Conservation (phyloP, 2,797 vertebrate species). For the Acanthornis magna region DNA sequence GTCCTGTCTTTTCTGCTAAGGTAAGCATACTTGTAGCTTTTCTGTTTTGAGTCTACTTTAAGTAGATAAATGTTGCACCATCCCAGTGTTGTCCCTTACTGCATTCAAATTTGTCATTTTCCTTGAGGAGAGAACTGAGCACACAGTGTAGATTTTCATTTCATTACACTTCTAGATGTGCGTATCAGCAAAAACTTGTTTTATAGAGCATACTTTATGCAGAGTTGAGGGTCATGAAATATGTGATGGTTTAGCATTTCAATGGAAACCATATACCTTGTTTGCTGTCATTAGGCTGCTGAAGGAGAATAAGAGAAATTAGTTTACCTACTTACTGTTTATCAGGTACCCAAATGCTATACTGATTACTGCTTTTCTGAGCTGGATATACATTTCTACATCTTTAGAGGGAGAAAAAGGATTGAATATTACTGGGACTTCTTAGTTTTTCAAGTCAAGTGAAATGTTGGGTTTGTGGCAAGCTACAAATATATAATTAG, state of each 20-base stretch:
- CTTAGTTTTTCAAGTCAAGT: neutral
- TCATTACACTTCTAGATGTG: neutral
- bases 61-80: neutral
- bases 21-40: neutral
- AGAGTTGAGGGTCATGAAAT: conserved; percentile 1
- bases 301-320: conserved; percentile 12
- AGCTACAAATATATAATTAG: neutral
- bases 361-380: neutral
- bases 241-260: conserved; percentile 17
- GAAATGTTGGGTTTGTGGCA: neutral
- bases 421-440: neutral
- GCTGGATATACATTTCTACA: neutral
- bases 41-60: neutral
- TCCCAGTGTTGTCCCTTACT: neutral
- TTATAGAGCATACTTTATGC: neutral
- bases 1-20: neutral
- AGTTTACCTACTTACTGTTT: neutral
- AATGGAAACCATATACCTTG: neutral
- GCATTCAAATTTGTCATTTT: conserved; percentile 4
- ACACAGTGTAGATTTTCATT: neutral
- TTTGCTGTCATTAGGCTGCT: neutral
- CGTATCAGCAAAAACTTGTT: conserved; percentile 28
- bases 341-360: neutral
- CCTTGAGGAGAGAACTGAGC: neutral
- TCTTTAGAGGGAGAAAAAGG: neutral